Percentiles rank a stretch among this genome's conserved stretches.
phyloP scores from a whole-genome alignment of 1,140 invertebrate species.

The Drosophila tristis region DNA sequence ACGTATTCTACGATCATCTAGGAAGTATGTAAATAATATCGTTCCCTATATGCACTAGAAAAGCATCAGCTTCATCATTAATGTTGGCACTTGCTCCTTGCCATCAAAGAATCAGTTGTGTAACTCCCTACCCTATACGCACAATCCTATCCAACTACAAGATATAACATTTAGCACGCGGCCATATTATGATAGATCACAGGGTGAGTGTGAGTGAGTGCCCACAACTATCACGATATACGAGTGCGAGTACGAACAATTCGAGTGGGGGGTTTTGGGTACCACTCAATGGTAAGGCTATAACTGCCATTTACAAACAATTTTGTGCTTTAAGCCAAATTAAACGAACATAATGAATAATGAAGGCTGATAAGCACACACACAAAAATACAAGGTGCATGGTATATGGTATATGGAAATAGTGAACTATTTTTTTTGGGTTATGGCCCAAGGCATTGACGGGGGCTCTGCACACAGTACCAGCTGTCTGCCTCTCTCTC shows the following conservation, averaged over 20 bases:
- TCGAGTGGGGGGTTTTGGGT: neutral
- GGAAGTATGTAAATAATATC: too few relatives aligned
- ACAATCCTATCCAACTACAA: slow-evolving; percentile 21
- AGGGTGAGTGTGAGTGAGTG: slow-evolving; percentile 27
- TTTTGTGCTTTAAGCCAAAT: slow-evolving; percentile 38
- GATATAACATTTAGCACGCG: slow-evolving; percentile 45
- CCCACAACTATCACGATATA: slow-evolving; percentile 19
- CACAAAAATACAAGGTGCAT: neutral
- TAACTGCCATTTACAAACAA: slow-evolving; percentile 47
- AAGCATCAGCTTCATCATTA: slow-evolving; percentile 17
- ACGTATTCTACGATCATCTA: too few relatives aligned
- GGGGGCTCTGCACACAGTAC: slow-evolving; percentile 36
- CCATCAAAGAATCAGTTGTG: slow-evolving; percentile 36
- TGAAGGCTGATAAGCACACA: slow-evolving; percentile 52
- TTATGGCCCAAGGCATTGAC: slow-evolving; percentile 61
- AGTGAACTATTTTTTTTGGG: slow-evolving; percentile 25
- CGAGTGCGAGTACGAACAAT: neutral
- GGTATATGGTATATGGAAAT: slow-evolving; percentile 1
- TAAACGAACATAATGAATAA: slow-evolving; percentile 54
- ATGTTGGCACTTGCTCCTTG: slow-evolving; percentile 27
- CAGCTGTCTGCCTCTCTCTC: slow-evolving; percentile 14
- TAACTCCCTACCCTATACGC: slow-evolving; percentile 8
- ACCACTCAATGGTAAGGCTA: slow-evolving; percentile 33
- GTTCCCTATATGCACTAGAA: too few relatives aligned
- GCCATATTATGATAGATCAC: slow-evolving; percentile 47